Conservation (phyloP, 2,797 vertebrate genomes). For the Pagetopsis macropterus region DNA sequence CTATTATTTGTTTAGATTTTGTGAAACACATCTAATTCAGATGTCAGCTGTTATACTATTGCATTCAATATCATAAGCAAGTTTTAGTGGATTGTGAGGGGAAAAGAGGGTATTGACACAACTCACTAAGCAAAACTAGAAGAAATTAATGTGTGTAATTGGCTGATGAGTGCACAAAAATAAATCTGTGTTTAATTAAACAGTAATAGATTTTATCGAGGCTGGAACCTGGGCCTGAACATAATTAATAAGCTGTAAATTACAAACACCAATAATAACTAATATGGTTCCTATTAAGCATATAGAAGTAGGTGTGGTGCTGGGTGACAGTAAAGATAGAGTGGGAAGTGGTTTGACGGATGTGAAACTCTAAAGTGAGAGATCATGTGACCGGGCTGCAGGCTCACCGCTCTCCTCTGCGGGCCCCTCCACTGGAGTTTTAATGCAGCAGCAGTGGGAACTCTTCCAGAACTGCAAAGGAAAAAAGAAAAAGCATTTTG, state of each 20-base stretch:
- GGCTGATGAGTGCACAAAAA: constrained; percentile 9
- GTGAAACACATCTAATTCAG: neutral
- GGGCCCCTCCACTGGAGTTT: constrained; percentile 70
- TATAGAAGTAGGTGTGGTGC: constrained; percentile 4
- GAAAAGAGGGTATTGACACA: neutral
- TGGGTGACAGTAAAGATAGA: constrained; percentile 8
- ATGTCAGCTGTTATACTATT: neutral
- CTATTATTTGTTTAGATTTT: neutral
- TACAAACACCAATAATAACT: constrained; percentile 1
- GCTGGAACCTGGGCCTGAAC: neutral
- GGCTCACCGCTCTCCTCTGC: constrained; percentile 60
- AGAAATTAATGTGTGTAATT: neutral
- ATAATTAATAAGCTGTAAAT: neutral
- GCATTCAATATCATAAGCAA: neutral
- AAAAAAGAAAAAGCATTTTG: constrained; percentile 58
- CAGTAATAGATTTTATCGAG: neutral
- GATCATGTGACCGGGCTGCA: constrained; percentile 50
- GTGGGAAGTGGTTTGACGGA: constrained; percentile 6
- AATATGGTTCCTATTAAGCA: constrained; percentile 8
- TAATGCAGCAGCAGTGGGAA: constrained; percentile 84
- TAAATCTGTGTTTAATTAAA: constrained; percentile 12
- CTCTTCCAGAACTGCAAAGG: constrained; percentile 79
- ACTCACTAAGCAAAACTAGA: neutral
- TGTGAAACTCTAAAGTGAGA: constrained; percentile 34
- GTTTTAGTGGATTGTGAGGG: neutral